These are phyloP conservation scores for Mimachlamys varia DNA, from an alignment of 2,888 invertebrate species.

Conservation along the genomic window DNA sequence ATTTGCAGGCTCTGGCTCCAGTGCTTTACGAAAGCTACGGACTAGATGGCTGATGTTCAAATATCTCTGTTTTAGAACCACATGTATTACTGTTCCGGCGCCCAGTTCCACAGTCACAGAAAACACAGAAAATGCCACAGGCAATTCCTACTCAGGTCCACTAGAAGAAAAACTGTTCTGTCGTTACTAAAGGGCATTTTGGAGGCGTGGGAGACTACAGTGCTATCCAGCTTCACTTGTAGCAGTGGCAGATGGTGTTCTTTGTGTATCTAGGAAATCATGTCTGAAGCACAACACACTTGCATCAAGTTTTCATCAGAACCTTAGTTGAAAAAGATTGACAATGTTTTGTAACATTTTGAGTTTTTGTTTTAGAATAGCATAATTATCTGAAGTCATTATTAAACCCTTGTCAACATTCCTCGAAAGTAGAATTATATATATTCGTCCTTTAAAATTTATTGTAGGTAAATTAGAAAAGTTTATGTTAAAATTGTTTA, in stretches of 20 bases:
- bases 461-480: too few relatives aligned
- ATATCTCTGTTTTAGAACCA: conserved; percentile 69
- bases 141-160: not conserved
- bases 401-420: not conserved
- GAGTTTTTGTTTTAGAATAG: not conserved
- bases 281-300: not conserved
- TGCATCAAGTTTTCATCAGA: not conserved
- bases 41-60: too few relatives aligned
- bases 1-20: too few relatives aligned
- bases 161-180: not conserved
- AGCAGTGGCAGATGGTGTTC: not conserved
- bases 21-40: too few relatives aligned
- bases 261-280: not conserved
- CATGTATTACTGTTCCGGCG: conserved; percentile 78
- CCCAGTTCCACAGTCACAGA: conserved; percentile 60
- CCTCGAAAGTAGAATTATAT: not conserved
- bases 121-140: not conserved
- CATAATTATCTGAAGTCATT: not conserved
- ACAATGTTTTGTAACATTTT: not conserved
- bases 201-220: not conserved
- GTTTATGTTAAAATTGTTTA: too few relatives aligned
- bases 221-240: not conserved
- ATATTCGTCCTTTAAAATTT: not conserved
- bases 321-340: not conserved
- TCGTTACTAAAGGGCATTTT: not conserved